Conservation (phyloP, 2,888 invertebrate genomes). For the Helicoverpa assulta region DNA sequence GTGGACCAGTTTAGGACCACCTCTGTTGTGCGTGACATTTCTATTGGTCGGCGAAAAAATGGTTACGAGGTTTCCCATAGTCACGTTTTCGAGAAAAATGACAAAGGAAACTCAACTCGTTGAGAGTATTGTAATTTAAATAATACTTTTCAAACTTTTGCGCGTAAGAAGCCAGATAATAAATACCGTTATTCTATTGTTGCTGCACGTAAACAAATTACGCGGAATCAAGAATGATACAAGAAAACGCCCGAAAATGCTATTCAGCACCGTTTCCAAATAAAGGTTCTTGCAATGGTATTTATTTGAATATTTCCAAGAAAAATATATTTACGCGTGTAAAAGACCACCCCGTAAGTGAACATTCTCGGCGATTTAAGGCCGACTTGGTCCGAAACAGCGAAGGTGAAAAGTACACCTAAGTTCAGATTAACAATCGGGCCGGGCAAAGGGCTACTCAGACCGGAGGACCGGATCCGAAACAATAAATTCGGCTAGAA, state of each 20-base stretch:
- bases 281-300: not conserved
- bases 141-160: constrained; percentile 26
- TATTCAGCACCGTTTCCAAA: constrained; percentile 8
- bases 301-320: not conserved
- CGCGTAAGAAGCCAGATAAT: constrained; percentile 27
- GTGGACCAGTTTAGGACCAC: constrained; percentile 37
- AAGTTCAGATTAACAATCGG: constrained; percentile 87
- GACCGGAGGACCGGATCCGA: constrained; percentile 72
- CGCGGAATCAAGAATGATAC: not conserved
- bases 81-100: constrained; percentile 38
- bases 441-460: constrained; percentile 73
- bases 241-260: constrained; percentile 4
- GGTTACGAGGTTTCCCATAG: constrained; percentile 2
- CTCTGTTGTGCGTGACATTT: constrained; percentile 20
- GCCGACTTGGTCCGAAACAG: constrained; percentile 71
- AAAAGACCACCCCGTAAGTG: constrained; percentile 69
- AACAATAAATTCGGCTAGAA: constrained; percentile 74
- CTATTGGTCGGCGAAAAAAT: constrained; percentile 11
- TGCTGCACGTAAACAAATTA: not conserved
- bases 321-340: constrained; percentile 42
- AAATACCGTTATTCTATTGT: constrained; percentile 6
- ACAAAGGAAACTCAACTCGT: not conserved
- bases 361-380: constrained; percentile 75
- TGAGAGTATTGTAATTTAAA: constrained; percentile 10
- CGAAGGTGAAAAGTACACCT: constrained; percentile 86